Evolutionary conservation across 2,113 vertebrate genomes (phyloP).

Genomic region (Hepsetus odoe): DNA sequence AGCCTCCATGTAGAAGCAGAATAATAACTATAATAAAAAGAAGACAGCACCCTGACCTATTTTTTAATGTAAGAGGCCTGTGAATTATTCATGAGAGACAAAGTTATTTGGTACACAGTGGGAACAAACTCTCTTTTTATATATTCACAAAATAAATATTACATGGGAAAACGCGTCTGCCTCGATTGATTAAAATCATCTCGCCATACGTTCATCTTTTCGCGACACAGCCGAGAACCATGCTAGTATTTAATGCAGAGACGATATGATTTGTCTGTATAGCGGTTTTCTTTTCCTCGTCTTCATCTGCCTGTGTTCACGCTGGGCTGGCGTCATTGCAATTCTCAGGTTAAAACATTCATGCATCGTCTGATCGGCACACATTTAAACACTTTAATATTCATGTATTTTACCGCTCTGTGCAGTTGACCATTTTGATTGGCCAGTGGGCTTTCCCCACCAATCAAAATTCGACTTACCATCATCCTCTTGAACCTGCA

Average conservation of each 20-base stretch:
- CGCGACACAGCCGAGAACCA: conserved; percentile 60
- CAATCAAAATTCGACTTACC: conserved; percentile 82
- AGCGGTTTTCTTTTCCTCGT: background rate
- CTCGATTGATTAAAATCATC: conserved; percentile 72
- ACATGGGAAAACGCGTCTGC: conserved; percentile 71
- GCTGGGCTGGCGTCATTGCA: background rate
- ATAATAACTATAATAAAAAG: conserved; percentile 73
- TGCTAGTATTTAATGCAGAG: conserved; percentile 63
- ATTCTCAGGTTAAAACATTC: background rate
- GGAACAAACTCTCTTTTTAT: conserved; percentile 74
- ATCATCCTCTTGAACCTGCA: conserved; percentile 71
- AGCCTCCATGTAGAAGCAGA: conserved; percentile 52
- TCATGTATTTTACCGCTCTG: conserved; percentile 23
- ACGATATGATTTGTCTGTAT: conserved; percentile 54
- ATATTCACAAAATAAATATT: conserved; percentile 77
- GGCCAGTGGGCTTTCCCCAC: conserved; percentile 56
- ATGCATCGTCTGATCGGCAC: too few species aligned
- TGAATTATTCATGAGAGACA: conserved; percentile 78
- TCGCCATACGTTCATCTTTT: conserved; percentile 66
- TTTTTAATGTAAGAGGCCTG: conserved; percentile 71
- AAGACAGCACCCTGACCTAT: conserved; percentile 72
- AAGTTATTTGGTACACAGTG: conserved; percentile 78
- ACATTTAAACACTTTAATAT: background rate
- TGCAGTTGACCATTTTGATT: conserved; percentile 67
- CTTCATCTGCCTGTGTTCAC: background rate